Evolutionary conservation across 2,113 vertebrate species (phyloP).

Genomic region (Vanacampus margaritifer): DNA sequence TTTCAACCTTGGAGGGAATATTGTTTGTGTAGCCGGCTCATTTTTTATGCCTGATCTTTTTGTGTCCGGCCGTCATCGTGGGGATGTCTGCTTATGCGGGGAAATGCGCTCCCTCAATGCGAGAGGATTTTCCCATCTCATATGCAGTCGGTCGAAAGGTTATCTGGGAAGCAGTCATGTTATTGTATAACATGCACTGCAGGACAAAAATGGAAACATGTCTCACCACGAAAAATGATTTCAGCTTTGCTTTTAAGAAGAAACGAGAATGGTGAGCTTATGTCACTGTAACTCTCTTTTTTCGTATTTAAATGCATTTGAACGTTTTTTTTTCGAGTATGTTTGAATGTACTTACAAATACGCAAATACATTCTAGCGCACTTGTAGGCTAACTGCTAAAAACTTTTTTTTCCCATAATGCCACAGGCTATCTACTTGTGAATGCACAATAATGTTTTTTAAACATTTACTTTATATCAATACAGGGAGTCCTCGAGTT

Average conservation of each 20-base stretch:
- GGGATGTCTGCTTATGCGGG: slow-evolving; percentile 49
- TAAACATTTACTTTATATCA: too few species aligned
- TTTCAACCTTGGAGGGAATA: slow-evolving; percentile 67
- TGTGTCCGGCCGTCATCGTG: slow-evolving; percentile 54
- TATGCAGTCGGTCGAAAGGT: slow-evolving; percentile 58
- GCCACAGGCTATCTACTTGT: too few species aligned
- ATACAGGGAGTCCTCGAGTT: too few species aligned
- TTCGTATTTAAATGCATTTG: too few species aligned
- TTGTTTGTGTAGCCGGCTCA: slow-evolving; percentile 56
- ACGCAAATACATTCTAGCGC: too few species aligned
- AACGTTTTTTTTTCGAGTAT: too few species aligned
- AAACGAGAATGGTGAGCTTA: too few species aligned
- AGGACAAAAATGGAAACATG: slow-evolving; percentile 53
- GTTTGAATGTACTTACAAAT: too few species aligned
- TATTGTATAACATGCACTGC: slow-evolving; percentile 61
- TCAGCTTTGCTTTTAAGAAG: slow-evolving; percentile 61
- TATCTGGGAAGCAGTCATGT: slow-evolving; percentile 59
- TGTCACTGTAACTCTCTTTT: too few species aligned
- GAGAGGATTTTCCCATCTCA: slow-evolving; percentile 64
- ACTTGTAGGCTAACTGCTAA: too few species aligned
- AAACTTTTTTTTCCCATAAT: too few species aligned
- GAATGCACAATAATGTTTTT: too few species aligned
- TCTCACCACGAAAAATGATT: slow-evolving; percentile 45
- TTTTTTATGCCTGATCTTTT: slow-evolving; percentile 71
- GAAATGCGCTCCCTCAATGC: slow-evolving; percentile 47